Evolutionary conservation across 2,113 vertebrate genomes (phyloP).

Genomic region (Physeter macrocephalus): DNA sequence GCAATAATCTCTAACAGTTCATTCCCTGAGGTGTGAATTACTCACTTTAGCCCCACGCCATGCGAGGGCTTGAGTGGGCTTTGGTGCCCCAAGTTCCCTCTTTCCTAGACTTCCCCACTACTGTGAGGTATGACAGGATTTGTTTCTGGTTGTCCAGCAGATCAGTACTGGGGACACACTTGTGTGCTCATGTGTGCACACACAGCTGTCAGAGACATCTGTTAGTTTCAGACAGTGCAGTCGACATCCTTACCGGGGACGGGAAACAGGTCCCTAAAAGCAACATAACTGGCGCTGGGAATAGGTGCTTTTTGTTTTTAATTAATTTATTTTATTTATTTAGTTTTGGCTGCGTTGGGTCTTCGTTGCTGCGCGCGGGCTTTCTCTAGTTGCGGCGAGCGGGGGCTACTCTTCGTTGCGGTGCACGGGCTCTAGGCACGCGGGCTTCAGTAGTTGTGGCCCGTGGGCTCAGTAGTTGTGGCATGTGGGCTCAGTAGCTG

Average conservation of each 20-base stretch:
- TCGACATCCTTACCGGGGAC: not conserved
- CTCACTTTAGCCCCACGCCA: not conserved
- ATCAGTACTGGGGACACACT: not conserved
- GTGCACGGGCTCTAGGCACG: no score
- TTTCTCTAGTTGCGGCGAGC: no score
- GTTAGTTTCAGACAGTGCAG: not conserved
- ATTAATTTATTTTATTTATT: no score
- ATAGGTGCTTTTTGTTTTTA: no score
- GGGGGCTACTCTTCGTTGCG: no score
- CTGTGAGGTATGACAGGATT: not conserved
- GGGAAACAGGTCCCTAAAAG: not conserved
- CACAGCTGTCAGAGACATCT: not conserved
- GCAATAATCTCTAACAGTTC: not conserved
- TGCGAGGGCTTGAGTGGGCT: not conserved
- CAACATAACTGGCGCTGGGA: not conserved
- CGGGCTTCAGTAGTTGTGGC: no score
- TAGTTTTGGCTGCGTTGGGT: no score
- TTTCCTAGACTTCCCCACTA: not conserved
- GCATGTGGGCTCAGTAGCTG: fast-evolving
- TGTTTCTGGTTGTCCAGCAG: not conserved
- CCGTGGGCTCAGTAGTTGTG: no score
- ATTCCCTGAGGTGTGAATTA: not conserved
- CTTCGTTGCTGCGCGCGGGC: no score
- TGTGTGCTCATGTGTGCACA: not conserved
- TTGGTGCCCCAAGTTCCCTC: not conserved